Conservation (phyloP, 1,140 invertebrate species). For the Tigriopus japonicus region DNA sequence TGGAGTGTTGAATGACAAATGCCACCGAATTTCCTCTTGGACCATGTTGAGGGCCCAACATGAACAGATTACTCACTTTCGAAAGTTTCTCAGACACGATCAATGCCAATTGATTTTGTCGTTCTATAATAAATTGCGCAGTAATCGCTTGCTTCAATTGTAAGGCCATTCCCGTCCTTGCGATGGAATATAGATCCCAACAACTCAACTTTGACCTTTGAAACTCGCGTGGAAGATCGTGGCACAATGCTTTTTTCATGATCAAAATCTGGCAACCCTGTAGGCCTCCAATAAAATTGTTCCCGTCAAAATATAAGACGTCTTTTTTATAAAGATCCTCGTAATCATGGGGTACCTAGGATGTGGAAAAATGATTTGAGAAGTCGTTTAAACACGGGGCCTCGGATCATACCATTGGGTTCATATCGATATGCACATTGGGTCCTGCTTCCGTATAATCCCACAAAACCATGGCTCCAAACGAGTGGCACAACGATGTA, state of each 20-base stretch:
- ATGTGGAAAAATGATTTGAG: background rate
- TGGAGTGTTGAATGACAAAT: background rate
- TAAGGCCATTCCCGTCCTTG: background rate
- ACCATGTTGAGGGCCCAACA: background rate
- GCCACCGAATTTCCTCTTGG: background rate
- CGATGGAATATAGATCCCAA: background rate
- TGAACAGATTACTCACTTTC: background rate
- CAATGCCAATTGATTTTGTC: background rate
- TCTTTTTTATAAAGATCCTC: background rate
- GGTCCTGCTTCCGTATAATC: slow-evolving; percentile 73
- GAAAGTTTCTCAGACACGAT: background rate
- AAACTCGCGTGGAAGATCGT: background rate
- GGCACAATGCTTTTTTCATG: background rate
- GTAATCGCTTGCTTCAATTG: background rate
- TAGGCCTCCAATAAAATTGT: background rate
- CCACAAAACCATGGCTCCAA: slow-evolving; percentile 66
- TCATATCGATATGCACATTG: slow-evolving; percentile 63
- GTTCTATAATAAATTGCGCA: background rate
- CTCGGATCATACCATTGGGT: slow-evolving; percentile 37
- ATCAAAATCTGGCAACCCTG: background rate
- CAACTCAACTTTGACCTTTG: background rate
- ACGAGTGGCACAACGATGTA: slow-evolving; percentile 57
- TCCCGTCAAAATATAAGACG: background rate
- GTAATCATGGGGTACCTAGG: background rate
- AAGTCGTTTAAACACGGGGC: background rate